Evolutionary conservation across 2,888 invertebrate species (phyloP).

Genomic region (Pyralis farinalis): DNA sequence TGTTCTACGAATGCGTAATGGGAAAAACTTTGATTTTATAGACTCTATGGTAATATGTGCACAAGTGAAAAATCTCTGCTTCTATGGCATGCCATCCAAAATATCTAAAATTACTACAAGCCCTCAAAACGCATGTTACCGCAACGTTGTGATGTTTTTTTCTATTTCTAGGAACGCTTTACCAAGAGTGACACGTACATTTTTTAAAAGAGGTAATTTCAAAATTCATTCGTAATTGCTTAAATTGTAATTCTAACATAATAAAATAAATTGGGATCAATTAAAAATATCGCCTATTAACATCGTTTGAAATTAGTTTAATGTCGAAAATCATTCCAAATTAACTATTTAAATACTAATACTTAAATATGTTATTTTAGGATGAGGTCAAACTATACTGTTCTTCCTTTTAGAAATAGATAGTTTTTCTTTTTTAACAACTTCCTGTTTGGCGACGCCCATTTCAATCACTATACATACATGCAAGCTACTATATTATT

Average conservation of each 20-base stretch:
- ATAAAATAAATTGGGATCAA: not conserved
- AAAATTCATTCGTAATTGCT: conserved; percentile 43
- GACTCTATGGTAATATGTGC: conserved; percentile 55
- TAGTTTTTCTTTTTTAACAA: too few relatives aligned
- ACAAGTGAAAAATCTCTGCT: conserved; percentile 24
- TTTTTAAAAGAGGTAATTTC: conserved; percentile 84
- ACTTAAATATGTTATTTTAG: too few relatives aligned
- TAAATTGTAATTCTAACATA: conserved; percentile 13
- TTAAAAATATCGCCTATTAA: not conserved
- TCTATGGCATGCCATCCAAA: conserved; percentile 13
- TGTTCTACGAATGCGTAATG: too few relatives aligned
- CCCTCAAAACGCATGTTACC: conserved; percentile 41
- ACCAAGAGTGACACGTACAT: conserved; percentile 94
- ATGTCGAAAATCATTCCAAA: not conserved
- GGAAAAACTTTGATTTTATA: too few relatives aligned
- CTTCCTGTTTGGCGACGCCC: too few relatives aligned
- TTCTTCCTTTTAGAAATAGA: too few relatives aligned
- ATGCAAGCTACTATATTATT: too few relatives aligned
- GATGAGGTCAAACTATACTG: too few relatives aligned
- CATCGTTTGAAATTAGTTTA: conserved; percentile 5
- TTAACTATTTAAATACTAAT: too few relatives aligned
- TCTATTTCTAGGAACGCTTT: conserved; percentile 85
- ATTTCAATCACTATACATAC: too few relatives aligned
- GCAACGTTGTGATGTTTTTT: conserved; percentile 72
- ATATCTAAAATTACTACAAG: conserved; percentile 2